Conservation (phyloP, 2,113 vertebrate genomes). For the Paraplagusia blochii region DNA sequence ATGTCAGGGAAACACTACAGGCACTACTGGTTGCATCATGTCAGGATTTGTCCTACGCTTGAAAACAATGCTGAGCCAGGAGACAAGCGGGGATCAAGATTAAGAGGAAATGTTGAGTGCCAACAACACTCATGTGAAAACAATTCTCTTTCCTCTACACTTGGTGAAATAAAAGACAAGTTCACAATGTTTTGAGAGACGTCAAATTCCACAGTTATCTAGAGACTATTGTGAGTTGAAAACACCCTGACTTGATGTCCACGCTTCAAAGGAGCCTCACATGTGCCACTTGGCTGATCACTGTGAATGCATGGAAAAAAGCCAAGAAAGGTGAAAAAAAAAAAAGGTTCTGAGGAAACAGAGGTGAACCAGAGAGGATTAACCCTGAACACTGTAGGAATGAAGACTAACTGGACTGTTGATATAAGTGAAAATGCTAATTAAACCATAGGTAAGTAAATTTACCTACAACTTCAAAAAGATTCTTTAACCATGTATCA, state of each 20-base stretch:
- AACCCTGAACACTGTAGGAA: slow-evolving; percentile 28
- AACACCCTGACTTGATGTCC: too few relatives aligned
- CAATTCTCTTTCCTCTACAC: too few relatives aligned
- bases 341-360: slow-evolving; percentile 26
- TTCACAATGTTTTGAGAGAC: too few relatives aligned
- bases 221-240: too few relatives aligned
- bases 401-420: slow-evolving; percentile 25
- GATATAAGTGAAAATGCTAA: slow-evolving; percentile 36
- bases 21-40: slow-evolving; percentile 44
- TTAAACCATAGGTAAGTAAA: too few relatives aligned
- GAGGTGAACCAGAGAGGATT: slow-evolving; percentile 10
- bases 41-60: slow-evolving; percentile 37
- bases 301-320: slow-evolving; percentile 20
- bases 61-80: slow-evolving; percentile 41
- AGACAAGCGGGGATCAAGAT: slow-evolving; percentile 18
- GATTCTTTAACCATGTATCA: too few relatives aligned
- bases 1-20: slow-evolving; percentile 37
- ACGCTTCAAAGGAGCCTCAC: too few relatives aligned
- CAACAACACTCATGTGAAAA: too few relatives aligned
- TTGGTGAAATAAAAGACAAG: too few relatives aligned
- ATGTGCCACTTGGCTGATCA: slow-evolving; percentile 17
- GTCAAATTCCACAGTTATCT: too few relatives aligned
- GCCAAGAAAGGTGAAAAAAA: slow-evolving; percentile 16
- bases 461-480: too few relatives aligned
- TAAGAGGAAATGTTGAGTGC: slow-evolving; percentile 17